Base-by-base conservation (phyloP, 2,113 vertebrate genomes). In the Syngnathus floridae region DNA sequence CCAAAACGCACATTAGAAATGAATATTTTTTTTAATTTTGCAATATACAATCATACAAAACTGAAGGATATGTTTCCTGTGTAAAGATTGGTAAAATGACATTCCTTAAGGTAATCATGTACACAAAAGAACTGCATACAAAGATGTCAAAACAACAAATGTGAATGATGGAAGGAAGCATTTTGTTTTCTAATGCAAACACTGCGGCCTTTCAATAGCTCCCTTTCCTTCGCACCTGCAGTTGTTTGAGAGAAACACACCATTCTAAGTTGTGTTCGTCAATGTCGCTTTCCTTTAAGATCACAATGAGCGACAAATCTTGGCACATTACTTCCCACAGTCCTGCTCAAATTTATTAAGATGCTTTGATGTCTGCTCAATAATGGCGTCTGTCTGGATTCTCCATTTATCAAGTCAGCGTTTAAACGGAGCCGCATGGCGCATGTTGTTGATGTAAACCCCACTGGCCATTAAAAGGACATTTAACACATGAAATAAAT, bases 311-410 rank as follows among this genome's bases (percentile, higher is more conserved):
- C 40, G 40, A 41, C 40, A 41, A 84, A 81, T 82, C 80, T 40
- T 59, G n/a, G 40, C 57, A 60, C 9, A 60, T 59, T 5, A 41
- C 57, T 69, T 70, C 72, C 82, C 83, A 72, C 46, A 64, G 76
- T 79, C 78, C 45, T 26, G 55, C 65, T 85, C 64, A 85, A 82
- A 88, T 89, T 85, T 84, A 86, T 85, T 71, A 83, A 83, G 70
- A 75, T 75, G 74, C 75, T 85, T 87, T 84, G 87, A 88, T 86
- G 80, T 84, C 80, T 78, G 79, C 77, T 83, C 82, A 83, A 85
- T 85, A 78, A 76, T 41, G 76, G 74, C 77, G 70, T 67, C 76
- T 66, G 78, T 82, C 83, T 73, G 77, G 72, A 76, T 78, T 72
- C 38, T 75, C 73, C 73, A 83, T 89, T 85, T 48, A 73, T 87